Conservation (phyloP, 2,113 vertebrate genomes). For the Chaetura pelagica region DNA sequence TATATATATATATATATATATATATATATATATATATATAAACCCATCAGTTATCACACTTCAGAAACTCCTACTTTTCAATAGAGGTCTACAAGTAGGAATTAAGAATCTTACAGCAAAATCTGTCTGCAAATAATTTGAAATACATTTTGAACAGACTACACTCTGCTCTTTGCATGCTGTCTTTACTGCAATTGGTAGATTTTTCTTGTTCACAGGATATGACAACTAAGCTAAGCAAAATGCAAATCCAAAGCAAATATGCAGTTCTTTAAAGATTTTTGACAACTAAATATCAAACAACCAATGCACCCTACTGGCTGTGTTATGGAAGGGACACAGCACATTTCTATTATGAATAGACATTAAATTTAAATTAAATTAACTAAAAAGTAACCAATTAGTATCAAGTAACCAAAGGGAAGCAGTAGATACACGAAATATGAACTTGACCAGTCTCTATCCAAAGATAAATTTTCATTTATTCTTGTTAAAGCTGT, state of each 20-base stretch:
- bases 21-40: no score
- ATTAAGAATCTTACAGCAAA: background rate
- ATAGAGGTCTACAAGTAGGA: background rate
- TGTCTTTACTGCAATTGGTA: background rate
- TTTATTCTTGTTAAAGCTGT: background rate
- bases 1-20: no score
- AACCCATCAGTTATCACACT: background rate
- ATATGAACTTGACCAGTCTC: background rate
- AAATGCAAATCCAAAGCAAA: slow-evolving; percentile 29
- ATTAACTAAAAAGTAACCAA: background rate
- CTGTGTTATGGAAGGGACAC: background rate
- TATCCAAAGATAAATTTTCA: background rate
- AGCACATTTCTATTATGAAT: background rate
- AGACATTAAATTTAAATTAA: background rate
- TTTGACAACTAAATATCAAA: background rate
- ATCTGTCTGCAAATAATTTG: background rate
- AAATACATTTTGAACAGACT: background rate
- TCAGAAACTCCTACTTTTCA: background rate
- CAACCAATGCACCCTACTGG: slow-evolving; percentile 36
- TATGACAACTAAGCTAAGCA: background rate
- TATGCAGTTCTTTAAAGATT: background rate
- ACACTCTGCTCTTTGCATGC: background rate
- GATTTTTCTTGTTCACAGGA: background rate
- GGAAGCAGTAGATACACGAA: background rate
- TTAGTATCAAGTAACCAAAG: background rate